Evolutionary conservation across 2,888 invertebrate species (phyloP), one percentile per base, ranked within the genome.

Genomic region (Podabrus alpinus): DNA sequence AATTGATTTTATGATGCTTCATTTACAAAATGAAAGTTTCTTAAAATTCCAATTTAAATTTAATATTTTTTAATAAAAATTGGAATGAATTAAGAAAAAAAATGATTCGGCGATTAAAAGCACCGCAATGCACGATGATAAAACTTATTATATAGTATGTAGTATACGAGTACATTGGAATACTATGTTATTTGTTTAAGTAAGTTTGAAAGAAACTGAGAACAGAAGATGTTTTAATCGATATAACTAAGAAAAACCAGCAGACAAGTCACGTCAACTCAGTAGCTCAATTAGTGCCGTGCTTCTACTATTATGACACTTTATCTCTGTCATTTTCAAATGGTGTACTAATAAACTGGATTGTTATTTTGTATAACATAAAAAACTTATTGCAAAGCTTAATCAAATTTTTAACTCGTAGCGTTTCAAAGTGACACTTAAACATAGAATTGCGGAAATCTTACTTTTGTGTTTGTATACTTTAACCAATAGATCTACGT

Each of bases 311-410:
- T 69, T 73, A 73, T 69, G 73, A 68, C 73, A 69, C 69, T 69
- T 73, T 66, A 69, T 69, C 73, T 66, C 69, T 59, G 69, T 73
- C 73, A 73, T 66, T 59, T 62, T 73, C 73, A 69, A 73, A 69
- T 69, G 73, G 64, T 69, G 66, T 64, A 64, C 68, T 69, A 68
- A 73, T 69, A 69, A 66, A 69, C 73, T 69, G 68, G 62, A 17
- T 66, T 61, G 61, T 72, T 66, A 9, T 24, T 66, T 59, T 25
- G 21, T 45, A 71, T 60, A 59, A 66, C 71, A 71, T 62, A 70
- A 66, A n/a, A 59, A 71, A 59, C 66, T 25, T 29, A 29, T 67
- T 67, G n/a, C 2, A 24, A 71, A 21, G 64, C n/a, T 24, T 25
- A 60, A 45, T 71, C 60, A 21, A 21, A 67, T 25, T 71, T 71